These are phyloP conservation scores for Hylia prasina DNA, from an alignment of 2,113 vertebrate species.

Conservation along the genomic window DNA sequence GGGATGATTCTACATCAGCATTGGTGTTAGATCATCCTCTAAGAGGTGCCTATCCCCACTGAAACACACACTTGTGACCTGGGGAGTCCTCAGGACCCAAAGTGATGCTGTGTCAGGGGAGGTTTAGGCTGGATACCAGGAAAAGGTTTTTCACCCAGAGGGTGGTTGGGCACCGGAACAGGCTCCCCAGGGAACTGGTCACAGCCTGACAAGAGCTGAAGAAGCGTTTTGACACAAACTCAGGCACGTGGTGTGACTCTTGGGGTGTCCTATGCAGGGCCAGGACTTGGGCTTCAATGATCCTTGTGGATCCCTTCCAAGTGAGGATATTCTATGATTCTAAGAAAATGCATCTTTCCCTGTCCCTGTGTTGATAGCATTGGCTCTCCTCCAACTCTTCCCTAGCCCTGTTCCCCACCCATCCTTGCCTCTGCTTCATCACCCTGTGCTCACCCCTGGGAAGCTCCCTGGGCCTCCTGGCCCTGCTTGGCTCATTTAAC, in stretches of 20 bases:
- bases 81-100: neutral
- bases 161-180: neutral
- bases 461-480: neutral
- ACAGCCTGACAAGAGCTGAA: neutral
- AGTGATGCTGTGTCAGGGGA: neutral
- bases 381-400: neutral
- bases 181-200: neutral
- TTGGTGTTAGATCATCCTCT: neutral
- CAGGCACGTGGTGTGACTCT: neutral
- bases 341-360: neutral
- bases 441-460: rapidly evolving
- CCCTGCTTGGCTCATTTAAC: rapidly evolving
- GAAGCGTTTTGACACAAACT: neutral
- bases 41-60: neutral
- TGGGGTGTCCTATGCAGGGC: neutral
- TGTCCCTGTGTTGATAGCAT: neutral
- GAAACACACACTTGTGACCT: neutral
- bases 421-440: neutral
- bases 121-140: neutral
- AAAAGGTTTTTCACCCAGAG: neutral
- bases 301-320: neutral
- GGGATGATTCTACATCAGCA: neutral
- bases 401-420: rapidly evolving
- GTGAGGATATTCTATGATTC: neutral
- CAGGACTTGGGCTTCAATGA: neutral